These are phyloP conservation scores for Erebia epiphron DNA, from an alignment of 2,888 invertebrate genomes.

Conservation along the genomic window DNA sequence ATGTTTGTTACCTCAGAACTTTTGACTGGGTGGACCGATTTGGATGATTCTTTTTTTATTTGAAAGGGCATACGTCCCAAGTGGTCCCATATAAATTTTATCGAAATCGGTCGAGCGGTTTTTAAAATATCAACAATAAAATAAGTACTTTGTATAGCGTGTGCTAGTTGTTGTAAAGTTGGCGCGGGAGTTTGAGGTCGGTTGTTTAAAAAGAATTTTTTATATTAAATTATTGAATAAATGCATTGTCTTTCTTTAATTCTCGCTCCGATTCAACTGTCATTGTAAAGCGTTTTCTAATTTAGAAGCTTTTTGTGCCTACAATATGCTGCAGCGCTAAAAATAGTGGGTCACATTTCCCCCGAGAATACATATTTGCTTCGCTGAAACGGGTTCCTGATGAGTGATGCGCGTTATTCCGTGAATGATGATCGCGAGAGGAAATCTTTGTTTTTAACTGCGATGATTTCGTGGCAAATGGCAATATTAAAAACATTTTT, in stretches of 20 bases:
- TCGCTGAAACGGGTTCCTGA: not conserved
- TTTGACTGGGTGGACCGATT: no score
- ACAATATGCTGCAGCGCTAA: slow-evolving; percentile 29
- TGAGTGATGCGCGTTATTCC: slow-evolving; percentile 2
- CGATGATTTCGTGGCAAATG: not conserved
- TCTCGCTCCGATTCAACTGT: slow-evolving; percentile 21
- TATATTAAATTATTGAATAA: no score
- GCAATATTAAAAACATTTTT: not conserved
- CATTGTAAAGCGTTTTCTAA: slow-evolving; percentile 27
- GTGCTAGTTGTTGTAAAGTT: no score
- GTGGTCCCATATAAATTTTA: no score
- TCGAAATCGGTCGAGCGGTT: no score
- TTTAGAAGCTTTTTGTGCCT: slow-evolving; percentile 32
- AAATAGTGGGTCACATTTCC: slow-evolving; percentile 32
- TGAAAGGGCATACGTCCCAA: no score
- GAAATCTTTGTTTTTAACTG: not conserved
- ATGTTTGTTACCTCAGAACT: no score
- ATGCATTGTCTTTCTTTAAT: not conserved
- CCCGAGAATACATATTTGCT: slow-evolving; percentile 2
- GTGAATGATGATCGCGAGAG: not conserved
- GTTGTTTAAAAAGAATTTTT: no score
- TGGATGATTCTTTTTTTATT: no score
- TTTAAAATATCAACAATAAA: no score
- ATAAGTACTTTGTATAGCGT: no score
- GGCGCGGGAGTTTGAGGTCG: no score